Conservation (phyloP, 2,888 invertebrate species). For the Agonopterix arenella region DNA sequence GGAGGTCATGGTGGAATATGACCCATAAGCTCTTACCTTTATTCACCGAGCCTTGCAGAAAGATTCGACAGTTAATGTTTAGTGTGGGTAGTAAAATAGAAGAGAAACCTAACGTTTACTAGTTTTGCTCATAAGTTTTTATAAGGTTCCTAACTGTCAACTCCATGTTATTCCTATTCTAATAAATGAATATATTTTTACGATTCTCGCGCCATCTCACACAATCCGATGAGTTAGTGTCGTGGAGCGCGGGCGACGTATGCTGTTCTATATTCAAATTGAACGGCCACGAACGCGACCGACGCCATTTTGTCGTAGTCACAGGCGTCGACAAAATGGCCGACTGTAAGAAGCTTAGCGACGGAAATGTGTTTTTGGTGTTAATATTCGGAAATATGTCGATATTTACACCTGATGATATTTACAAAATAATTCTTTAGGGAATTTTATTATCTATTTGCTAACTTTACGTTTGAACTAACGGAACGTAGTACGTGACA, state of each 20-base stretch:
- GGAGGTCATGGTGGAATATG: too few species aligned
- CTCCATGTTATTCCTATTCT: constrained; percentile 28
- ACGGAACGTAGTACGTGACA: too few species aligned
- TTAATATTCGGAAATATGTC: constrained; percentile 28
- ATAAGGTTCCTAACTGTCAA: not conserved
- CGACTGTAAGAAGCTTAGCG: constrained; percentile 48
- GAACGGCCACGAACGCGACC: constrained; percentile 55
- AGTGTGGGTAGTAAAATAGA: too few species aligned
- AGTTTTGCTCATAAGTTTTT: too few species aligned
- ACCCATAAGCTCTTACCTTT: too few species aligned
- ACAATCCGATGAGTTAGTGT: constrained; percentile 74
- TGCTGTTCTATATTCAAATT: constrained; percentile 76
- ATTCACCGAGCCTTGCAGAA: too few species aligned
- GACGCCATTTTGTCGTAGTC: constrained; percentile 69
- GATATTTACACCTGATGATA: too few species aligned
- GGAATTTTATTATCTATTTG: too few species aligned
- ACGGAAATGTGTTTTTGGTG: constrained; percentile 43
- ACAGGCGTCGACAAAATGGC: constrained; percentile 53
- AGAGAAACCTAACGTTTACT: too few species aligned
- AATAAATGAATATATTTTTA: constrained; percentile 69
- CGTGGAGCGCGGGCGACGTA: constrained; percentile 68
- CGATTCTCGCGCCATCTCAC: constrained; percentile 67
- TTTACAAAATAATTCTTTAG: too few species aligned
- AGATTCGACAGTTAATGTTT: too few species aligned
- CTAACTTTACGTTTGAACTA: too few species aligned